Conservation (phyloP, 1,140 invertebrate genomes). For the Aphaenogaster ashmeadi region DNA sequence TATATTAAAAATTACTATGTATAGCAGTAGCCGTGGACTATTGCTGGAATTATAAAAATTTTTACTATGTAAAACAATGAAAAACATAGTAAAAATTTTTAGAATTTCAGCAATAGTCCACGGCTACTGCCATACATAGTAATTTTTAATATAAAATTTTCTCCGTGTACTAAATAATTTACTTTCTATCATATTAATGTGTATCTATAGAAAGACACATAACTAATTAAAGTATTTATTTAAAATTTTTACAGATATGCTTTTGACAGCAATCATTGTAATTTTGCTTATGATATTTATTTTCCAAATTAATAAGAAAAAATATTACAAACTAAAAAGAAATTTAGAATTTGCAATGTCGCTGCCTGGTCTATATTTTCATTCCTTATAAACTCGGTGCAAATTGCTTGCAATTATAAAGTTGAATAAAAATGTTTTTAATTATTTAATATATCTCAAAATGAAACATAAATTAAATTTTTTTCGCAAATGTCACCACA, state of each 20-base stretch:
- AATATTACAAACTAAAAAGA: not conserved
- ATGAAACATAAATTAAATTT: not conserved
- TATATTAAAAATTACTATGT: no score
- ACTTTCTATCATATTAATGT: no score
- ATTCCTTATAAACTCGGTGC: not conserved
- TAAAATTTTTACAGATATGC: conserved; percentile 13
- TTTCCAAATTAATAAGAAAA: not conserved
- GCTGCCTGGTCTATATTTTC: conserved; percentile 3
- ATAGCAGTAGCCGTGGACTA: no score
- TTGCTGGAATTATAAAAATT: no score
- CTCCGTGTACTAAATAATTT: no score
- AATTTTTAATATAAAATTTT: no score
- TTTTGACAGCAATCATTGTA: not conserved
- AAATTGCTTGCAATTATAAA: conserved; percentile 19
- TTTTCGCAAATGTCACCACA: no score
- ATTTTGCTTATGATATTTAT: not conserved
- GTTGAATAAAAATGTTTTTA: not conserved
- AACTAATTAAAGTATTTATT: not conserved
- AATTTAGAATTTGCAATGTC: conserved; percentile 14
- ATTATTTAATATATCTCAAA: not conserved
- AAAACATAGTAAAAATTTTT: no score
- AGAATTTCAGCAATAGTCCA: no score
- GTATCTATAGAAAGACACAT: no score
- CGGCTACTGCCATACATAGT: no score
- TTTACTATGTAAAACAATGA: no score